Evolutionary conservation across 2,888 invertebrate species (phyloP), one percentile per base, ranked within the genome.

Genomic region (Anodontia alba): DNA sequence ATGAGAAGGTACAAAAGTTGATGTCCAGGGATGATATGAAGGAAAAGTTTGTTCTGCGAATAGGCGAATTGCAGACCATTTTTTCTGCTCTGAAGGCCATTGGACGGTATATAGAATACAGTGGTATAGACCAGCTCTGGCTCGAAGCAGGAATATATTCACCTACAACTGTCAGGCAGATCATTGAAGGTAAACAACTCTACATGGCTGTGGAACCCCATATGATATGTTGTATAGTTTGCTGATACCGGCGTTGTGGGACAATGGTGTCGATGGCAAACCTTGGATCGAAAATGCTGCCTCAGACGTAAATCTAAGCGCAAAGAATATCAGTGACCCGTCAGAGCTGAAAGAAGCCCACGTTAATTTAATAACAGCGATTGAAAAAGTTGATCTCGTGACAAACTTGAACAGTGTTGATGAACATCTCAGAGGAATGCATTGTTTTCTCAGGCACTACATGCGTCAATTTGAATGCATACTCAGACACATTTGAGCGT

Each of bases 131-230:
- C 42, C 69, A 69, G 69, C 46, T 42, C 17, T 69, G 42, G 43
- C 42, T 69, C 26, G 69, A 69, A 69, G 69, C 69, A 17, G 69
- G 69, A 31, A 62, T 62, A 33, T 62, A 62, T 62, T 33, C 33
- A 33, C 62, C 62, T 33, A 62, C 62, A 62, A 62, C 62, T 7
- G 62, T 62, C 62, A 62, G 62, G 33, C 62, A 62, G 17, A 62
- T 33, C 1, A 31, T 62, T 62, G 62, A 62, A 62, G 62, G 62
- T 23, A 62, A 62, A 62, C 62, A 62, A 12, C 62, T 62, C 17
- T 62, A 62, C 33, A 62, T 31, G 17, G 62, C 33, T 10, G 33
- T 62, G 62, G 62, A 62, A 62, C 33, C 62, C 33, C 62, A 62
- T 62, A 62, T 62, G 62, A 33, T 62, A 62, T 33, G 12, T 62